Evolutionary conservation across 2,888 invertebrate species (phyloP), one percentile per base, ranked within the genome.

Genomic region (Metallyticus violacea): DNA sequence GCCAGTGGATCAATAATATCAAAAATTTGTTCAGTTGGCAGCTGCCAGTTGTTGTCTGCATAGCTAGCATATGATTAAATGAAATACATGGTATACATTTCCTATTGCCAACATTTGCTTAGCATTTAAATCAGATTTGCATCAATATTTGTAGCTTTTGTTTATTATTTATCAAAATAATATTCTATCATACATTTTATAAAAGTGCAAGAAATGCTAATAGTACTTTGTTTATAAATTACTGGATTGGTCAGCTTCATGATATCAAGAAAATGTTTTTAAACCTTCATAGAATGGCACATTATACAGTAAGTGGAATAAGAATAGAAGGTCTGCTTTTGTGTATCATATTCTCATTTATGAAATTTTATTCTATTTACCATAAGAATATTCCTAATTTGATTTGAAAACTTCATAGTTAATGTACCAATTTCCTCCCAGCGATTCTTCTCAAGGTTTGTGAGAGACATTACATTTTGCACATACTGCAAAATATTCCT

Each of bases 401-500:
- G 40, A 22, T 62, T 62, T 15, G 62, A 77, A 77, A 87, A 81
- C 28, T 81, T 79, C 2, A 27, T 25, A 25, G 87, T 87, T 26
- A 29, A 76, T 9, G 79, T 30, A 25, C 25, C 15, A n/a, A 85
- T 84, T 62, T 86, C 85, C 28, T 85, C 85, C 88, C 88, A 88
- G 4, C 87, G 86, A 81, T 88, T 88, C 79, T 85, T 88, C 9
- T 86, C 86, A 7, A 9, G 7, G 25, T 40, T 87, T 40, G 88
- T 87, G 77, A 77, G 81, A 22, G 87, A 86, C 28, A 81, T 81
- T 7, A 88, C 26, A 76, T 88, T 88, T 77, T 88, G 87, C 62
- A 85, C 83, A 85, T 86, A 87, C 78, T 88, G 85, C 26, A 87
- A 81, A 30, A 88, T 78, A 9, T n/a, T 30, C 29, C 86, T 88